Base-by-base conservation (phyloP, 2,888 invertebrate genomes). In the Ennomos erosarius region DNA sequence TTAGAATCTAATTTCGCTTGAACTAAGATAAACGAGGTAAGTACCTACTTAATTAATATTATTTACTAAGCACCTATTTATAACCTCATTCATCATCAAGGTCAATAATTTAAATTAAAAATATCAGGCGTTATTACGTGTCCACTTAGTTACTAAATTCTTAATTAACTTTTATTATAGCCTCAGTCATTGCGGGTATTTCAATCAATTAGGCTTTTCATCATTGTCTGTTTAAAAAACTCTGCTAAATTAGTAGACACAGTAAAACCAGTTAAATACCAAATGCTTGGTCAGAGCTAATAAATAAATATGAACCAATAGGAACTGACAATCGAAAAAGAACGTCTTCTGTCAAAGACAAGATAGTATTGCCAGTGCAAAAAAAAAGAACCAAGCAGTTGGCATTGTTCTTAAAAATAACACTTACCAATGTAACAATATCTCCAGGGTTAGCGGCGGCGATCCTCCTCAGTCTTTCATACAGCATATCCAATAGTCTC, bases 381-480 rank as follows among this genome's bases (percentile, higher is more conserved):
- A 49, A 40, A 49, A 4, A 39, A 9, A 8, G 1, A 38, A 43
- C 34, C 10, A 49, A 59, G 43, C 45, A 59, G 52, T 51, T 38
- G 48, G 39, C 55, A 61, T 52, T 10, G 36, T 37, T 33, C 10
- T 16, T 10, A 1, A 38, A 37, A 65, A 54, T 38, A 38, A 36
- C 11, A 94, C 95, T 95, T 82, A 97, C 97, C 95, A 96, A 93
- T 45, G 96, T 94, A 50, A 95, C 94, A 76, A 95, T 94, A 87
- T 97, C 95, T 74, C 96, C 95, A 0, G 96, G 95, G 77, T 95
- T 94, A 49, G 94, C 93, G 35, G 94, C 93, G 46, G 95, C 94
- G 68, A 96, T 94, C 79, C 96, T 94, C 70, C 94, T 93, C 75
- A 96, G 84, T 68, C 95, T 92, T 71, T 95, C 95, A 79, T 96